Conservation (phyloP, 2,113 vertebrate genomes). For the Rhadina sibilatrix region DNA sequence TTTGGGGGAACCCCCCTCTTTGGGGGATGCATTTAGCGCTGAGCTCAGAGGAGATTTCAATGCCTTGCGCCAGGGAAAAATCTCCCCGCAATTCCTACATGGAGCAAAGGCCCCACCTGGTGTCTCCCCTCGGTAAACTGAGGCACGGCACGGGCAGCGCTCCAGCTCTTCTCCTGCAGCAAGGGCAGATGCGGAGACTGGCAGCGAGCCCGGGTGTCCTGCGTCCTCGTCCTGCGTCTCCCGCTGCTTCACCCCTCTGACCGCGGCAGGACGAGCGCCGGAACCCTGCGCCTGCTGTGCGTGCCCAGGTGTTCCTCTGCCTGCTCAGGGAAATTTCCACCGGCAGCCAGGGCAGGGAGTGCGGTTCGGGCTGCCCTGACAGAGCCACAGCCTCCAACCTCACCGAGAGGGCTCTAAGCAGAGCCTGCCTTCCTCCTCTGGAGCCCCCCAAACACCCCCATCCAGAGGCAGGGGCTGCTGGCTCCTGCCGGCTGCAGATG, state of each 20-base stretch:
- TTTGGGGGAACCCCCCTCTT: background rate
- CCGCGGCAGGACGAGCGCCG: background rate
- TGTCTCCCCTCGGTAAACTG: background rate
- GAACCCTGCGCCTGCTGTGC: background rate
- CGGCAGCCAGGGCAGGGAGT: background rate
- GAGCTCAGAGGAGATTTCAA: background rate
- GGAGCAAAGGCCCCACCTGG: background rate
- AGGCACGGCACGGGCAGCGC: background rate
- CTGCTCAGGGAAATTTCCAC: constrained; percentile 43
- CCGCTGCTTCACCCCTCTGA: constrained; percentile 27
- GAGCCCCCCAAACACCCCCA: background rate
- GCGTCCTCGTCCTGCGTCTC: background rate
- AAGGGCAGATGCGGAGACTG: background rate
- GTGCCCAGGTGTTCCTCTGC: background rate
- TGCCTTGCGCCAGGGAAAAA: background rate
- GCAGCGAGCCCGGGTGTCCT: background rate
- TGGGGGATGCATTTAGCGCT: background rate
- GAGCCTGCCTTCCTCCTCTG: background rate
- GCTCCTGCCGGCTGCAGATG: background rate
- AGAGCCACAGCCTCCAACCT: background rate
- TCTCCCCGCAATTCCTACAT: background rate
- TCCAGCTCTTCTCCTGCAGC: background rate
- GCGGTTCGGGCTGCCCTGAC: fast-evolving
- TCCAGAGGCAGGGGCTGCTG: background rate
- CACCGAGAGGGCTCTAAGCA: fast-evolving